Base-by-base conservation (phyloP, 2,888 invertebrate genomes). In the Yponomeuta cagnagella region DNA sequence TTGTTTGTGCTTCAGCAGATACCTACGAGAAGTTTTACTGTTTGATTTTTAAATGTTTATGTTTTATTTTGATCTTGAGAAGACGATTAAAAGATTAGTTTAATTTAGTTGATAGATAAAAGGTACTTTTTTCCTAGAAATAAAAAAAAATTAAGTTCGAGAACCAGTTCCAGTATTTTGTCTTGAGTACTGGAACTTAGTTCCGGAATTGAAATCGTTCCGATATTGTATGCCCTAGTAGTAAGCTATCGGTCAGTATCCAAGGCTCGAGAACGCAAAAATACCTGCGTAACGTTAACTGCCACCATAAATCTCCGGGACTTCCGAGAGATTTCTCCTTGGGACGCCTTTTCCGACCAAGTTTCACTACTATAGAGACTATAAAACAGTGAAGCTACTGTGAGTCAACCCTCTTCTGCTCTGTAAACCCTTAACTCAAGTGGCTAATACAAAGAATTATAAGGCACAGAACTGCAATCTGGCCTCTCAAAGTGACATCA, bases 251-350 rank as follows among this genome's bases (percentile, higher is more conserved):
- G 52, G 52, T 58, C 52, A 58, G 43, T 43, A 43, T 43, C 43
- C 43, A 3, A 43, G 52, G 15, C 75, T 76, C 73, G 74, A 74
- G 75, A 74, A 76, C 70, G 78, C 76, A 80, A 82, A 86, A 89
- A 88, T 89, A 88, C 88, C 88, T 88, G 85, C 82, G 86, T 86
- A 85, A 82, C 83, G 82, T 80, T 87, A 88, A 89, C 87, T 83
- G 82, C 80, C 79, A 76, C 81, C 81, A 89, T 90, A 89, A 90
- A 90, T 90, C 89, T 87, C 75, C 75, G 76, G 81, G 81, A 85
- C 81, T 88, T 87, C 85, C 84, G 85, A 84, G 86, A 87, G 87
- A 86, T 87, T 86, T 85, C 84, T 85, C 84, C 79, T 83, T 75
- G 81, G 82, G 79, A 73, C 81, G 80, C 80, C 80, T 79, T 79